Base-by-base conservation (phyloP, 2,113 vertebrate genomes). In the Echinops telfairi region DNA sequence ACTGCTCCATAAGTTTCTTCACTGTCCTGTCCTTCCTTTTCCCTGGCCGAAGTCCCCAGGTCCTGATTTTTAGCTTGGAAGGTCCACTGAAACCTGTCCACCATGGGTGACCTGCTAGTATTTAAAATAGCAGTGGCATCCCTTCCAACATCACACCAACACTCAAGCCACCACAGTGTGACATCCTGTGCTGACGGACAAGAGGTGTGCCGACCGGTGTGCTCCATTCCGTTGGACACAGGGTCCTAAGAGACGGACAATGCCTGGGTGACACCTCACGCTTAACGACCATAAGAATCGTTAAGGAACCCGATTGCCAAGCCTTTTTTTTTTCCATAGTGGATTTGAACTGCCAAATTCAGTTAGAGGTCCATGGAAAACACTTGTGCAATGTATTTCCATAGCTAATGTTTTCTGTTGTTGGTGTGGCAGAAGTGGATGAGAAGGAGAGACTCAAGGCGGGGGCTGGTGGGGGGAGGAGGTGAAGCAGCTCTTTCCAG, bases 351-450 rank as follows among this genome's bases (percentile, higher is more conserved):
- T 70, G 14, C 68, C 31, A 16, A 70, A 70, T 22, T n/a, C 68
- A 70, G 31, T 9, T 64, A 64, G 15, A 4, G 16, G 31, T n/a
- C 29, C 6, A 70, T 64, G 16, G 22, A 70, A n/a, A 70, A 5
- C 12, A 31, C 68, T 70, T 17, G 68, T 70, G 68, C 31, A 70
- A 6, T 70, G 15, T 70, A 79, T 53, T 71, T 84, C 43, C 22
- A n/a, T 62, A n/a, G 12, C 75, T 70, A 78, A 53, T 47, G 68
- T 84, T 60, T 87, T 71, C 40, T 93, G n/a, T 86, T 73, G 15
- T 94, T 64, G 20, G 19, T 64, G 40, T 58, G n/a, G 15, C 3
- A 31, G n/a, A 31, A 79, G 40, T 33, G 33, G 19, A 4, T 86
- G 36, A 86, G 25, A 82, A 81, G 57, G 36, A 80, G 5, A 57